Evolutionary conservation across 2,797 vertebrate genomes (phyloP).

Genomic region (Sebastes baramenuke): DNA sequence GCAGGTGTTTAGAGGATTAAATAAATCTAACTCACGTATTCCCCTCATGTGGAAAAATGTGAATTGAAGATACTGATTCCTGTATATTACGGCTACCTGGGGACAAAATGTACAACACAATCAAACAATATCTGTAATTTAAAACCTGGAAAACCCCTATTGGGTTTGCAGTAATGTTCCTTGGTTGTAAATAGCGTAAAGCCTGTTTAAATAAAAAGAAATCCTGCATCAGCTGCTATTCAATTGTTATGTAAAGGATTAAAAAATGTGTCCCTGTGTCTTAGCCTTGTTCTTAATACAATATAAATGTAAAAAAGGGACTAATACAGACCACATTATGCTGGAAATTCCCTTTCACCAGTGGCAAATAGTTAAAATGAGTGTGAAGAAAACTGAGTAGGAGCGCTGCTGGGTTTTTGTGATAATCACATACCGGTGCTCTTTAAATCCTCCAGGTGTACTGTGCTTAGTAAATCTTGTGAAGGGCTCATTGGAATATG

Average conservation of each 20-base stretch:
- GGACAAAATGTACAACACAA: neutral
- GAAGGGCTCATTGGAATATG: neutral
- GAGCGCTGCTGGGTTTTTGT: neutral
- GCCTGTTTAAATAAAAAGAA: neutral
- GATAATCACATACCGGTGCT: neutral
- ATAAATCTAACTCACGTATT: constrained; percentile 6
- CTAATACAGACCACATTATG: neutral
- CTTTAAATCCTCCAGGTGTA: neutral
- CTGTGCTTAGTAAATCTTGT: neutral
- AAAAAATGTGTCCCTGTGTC: neutral
- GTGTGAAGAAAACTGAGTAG: neutral
- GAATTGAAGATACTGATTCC: neutral
- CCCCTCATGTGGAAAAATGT: neutral
- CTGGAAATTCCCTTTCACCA: neutral
- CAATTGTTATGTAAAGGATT: neutral
- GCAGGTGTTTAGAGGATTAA: constrained; percentile 32
- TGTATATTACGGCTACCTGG: neutral
- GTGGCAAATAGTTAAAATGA: neutral
- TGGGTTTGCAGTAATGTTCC: neutral
- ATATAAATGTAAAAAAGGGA: neutral
- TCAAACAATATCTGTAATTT: neutral
- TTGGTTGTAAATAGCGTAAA: neutral
- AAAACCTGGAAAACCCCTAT: neutral
- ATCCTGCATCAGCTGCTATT: neutral
- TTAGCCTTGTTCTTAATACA: neutral